A percentile compares a stretch with the other conserved stretches of the same genome.
Evolutionary conservation across 2,888 invertebrate species (phyloP).

Genomic region (Magallana nippona): DNA sequence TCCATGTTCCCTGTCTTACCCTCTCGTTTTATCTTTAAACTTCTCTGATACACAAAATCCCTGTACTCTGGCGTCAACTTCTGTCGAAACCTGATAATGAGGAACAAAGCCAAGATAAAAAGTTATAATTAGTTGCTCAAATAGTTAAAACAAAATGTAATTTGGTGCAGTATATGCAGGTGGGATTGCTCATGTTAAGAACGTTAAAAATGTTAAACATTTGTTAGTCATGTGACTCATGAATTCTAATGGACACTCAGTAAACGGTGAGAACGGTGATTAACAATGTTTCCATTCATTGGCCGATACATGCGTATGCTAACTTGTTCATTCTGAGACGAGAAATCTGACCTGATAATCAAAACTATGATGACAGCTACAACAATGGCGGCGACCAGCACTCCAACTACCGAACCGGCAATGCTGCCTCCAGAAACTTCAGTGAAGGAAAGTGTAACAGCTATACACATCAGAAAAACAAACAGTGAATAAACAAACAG

Average conservation of each 20-base stretch:
- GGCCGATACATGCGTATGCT: too few species aligned
- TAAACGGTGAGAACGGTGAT: neutral
- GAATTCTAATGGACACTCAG: too few species aligned
- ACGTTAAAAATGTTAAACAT: too few species aligned
- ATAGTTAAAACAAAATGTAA: too few species aligned
- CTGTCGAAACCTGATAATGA: neutral
- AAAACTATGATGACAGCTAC: neutral
- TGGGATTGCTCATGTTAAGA: too few species aligned
- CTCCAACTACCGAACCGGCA: neutral
- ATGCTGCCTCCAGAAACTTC: neutral
- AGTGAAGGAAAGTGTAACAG: neutral
- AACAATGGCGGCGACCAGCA: neutral
- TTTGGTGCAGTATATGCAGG: too few species aligned
- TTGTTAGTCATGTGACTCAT: too few species aligned
- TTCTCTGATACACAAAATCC: neutral
- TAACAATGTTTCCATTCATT: neutral
- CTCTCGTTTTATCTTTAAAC: neutral
- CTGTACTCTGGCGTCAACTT: conserved; percentile 1
- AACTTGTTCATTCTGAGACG: neutral
- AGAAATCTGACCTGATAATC: neutral
- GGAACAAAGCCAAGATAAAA: neutral
- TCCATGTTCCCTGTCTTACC: neutral
- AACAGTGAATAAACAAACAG: too few species aligned
- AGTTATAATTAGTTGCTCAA: too few species aligned
- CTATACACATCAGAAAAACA: neutral